Percentiles rank a stretch among this genome's conserved stretches.
Evolutionary conservation across 2,113 vertebrate genomes (phyloP).

Genomic region (Leptobrachium ailaonicum): DNA sequence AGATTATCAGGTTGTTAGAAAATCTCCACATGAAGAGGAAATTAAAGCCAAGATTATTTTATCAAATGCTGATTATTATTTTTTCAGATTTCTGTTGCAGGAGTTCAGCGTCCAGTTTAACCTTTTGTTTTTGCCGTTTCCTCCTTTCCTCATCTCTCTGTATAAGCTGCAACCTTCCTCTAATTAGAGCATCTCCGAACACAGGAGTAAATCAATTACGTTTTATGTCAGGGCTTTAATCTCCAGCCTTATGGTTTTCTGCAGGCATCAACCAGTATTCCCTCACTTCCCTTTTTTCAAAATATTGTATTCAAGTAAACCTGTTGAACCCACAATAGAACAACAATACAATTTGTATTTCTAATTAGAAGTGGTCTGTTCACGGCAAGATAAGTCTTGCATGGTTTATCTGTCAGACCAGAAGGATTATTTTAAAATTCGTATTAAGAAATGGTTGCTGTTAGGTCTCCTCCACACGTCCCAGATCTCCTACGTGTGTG

Average conservation of each 20-base stretch:
- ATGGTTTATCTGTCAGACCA: too few species aligned
- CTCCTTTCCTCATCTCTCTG: slow-evolving; percentile 11
- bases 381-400: too few species aligned
- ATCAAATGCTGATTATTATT: not conserved
- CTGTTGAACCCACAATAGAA: too few species aligned
- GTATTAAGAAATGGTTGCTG: too few species aligned
- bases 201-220: slow-evolving; percentile 31
- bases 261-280: slow-evolving; percentile 11
- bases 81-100: not conserved
- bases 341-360: too few species aligned
- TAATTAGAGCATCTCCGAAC: slow-evolving; percentile 22
- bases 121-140: not conserved
- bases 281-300: too few species aligned
- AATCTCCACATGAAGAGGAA: slow-evolving; percentile 11
- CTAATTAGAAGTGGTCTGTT: too few species aligned
- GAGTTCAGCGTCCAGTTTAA: not conserved
- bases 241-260: not conserved
- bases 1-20: slow-evolving; percentile 39
- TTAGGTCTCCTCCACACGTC: too few species aligned
- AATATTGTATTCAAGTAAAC: too few species aligned
- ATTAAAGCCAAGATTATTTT: slow-evolving; percentile 7
- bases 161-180: slow-evolving; percentile 19
- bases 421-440: too few species aligned
- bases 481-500: too few species aligned
- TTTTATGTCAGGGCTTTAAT: slow-evolving; percentile 30